Conservation (phyloP, 2,797 vertebrate genomes). For the Miopithecus talapoin region DNA sequence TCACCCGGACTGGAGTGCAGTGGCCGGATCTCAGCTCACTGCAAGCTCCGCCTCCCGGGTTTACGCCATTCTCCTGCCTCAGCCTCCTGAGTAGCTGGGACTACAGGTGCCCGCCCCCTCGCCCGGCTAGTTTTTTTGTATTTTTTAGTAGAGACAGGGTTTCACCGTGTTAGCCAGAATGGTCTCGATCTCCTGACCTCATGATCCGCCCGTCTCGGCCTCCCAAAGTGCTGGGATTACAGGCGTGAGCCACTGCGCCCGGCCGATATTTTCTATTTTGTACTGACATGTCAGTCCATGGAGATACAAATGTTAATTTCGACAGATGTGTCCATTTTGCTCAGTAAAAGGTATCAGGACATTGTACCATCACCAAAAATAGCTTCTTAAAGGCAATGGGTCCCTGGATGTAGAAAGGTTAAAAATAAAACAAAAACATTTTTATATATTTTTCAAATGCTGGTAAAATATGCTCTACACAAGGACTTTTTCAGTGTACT, state of each 20-base stretch:
- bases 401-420: slow-evolving; percentile 68
- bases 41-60: no score
- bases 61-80: no score
- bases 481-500: neutral
- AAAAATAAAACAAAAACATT: slow-evolving; percentile 66
- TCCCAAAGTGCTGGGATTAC: no score
- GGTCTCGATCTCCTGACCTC: no score
- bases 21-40: no score
- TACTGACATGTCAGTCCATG: neutral
- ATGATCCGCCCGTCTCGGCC: no score
- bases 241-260: no score
- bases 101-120: fast-evolving
- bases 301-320: slow-evolving; percentile 64
- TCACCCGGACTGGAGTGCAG: no score
- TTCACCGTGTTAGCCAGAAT: no score
- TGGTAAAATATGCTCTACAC: slow-evolving; percentile 5
- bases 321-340: slow-evolving; percentile 52
- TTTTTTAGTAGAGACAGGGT: no score
- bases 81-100: no score
- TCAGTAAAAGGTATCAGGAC: slow-evolving; percentile 58
- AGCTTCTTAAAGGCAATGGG: slow-evolving; percentile 50
- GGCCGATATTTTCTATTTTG: slow-evolving; percentile 32
- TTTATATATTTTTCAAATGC: slow-evolving; percentile 58
- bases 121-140: no score
- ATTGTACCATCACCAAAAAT: slow-evolving; percentile 60